Evolutionary conservation across 2,113 vertebrate genomes (phyloP).

Genomic region (Sphaerodactylus townsendi): DNA sequence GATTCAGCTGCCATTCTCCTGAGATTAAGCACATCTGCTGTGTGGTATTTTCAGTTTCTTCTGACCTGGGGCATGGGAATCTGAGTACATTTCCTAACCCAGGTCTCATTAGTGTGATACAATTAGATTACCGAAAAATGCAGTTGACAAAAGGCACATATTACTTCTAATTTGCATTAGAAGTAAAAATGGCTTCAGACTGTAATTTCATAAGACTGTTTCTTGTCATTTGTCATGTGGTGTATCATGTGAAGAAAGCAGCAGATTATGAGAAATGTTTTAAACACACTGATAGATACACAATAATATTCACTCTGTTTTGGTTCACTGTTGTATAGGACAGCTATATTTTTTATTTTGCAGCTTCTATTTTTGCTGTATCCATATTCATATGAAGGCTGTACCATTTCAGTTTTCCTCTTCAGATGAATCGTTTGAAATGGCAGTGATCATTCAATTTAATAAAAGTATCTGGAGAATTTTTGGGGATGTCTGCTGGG

Average conservation of each 20-base stretch:
- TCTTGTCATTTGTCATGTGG: slow-evolving; percentile 37
- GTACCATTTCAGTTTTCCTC: slow-evolving; percentile 30
- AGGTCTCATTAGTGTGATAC: slow-evolving; percentile 54
- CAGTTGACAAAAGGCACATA: slow-evolving; percentile 47
- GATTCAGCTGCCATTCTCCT: slow-evolving; percentile 27
- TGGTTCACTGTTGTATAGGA: slow-evolving; percentile 22
- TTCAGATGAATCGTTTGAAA: slow-evolving; percentile 43
- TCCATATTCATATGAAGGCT: slow-evolving; percentile 32
- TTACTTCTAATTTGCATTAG: slow-evolving; percentile 59
- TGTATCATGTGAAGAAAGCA: slow-evolving; percentile 23
- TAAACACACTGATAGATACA: neutral
- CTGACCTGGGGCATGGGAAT: slow-evolving; percentile 57
- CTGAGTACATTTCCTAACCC: slow-evolving; percentile 56
- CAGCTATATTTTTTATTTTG: neutral
- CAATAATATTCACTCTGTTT: slow-evolving; percentile 6
- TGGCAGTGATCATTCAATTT: slow-evolving; percentile 30
- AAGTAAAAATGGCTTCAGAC: slow-evolving; percentile 52
- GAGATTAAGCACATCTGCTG: slow-evolving; percentile 63
- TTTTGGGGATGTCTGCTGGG: no score
- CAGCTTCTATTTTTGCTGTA: neutral
- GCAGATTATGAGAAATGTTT: slow-evolving; percentile 1
- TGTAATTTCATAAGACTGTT: slow-evolving; percentile 54
- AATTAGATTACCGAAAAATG: slow-evolving; percentile 64
- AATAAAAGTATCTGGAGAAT: no score
- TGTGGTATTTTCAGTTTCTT: slow-evolving; percentile 33